Base-by-base conservation (phyloP, 1,140 invertebrate species). In the Geopemphigus sp. region DNA sequence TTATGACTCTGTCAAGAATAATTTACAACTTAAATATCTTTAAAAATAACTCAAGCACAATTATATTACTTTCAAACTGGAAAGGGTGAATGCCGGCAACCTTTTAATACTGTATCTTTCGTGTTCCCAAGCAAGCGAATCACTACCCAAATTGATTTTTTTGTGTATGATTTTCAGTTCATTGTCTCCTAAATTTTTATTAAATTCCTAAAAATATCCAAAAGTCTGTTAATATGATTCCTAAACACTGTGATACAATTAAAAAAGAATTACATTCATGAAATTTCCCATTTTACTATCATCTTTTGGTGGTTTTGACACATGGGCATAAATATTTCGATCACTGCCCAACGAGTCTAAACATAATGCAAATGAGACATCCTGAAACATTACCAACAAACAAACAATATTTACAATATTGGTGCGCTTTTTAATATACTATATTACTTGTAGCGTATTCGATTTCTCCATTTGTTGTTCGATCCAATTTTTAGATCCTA, bases 111-210 rank as follows among this genome's bases (percentile, higher is more conserved):
- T 97, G 85, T 94, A 99, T 83, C 96, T 88, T 85, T 99, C 97
- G 84, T 99, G 98, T 85, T 99, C 97, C 97, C 97, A 99, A 0
- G 95, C 93, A 47, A 98, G 85, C 78, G 91, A 88, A 80, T 96
- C 94, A 73, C 98, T 95, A 1, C 95, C 95, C n/a, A 98, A 86
- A 88, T 98, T 98, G 82, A 99, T 98, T 87, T 98, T 99, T 86
- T 98, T 98, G 84, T 98, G 96, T 17, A 96, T 88, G 70, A 95
- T 89, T 83, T 94, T 91, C 32, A 96, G 88, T 61, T 29, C 45
- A 72, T 81, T 81, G 45, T 78, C 74, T 78, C 57, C 56, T 63
- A 78, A 63, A 78, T 78, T 78, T 17, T 78, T 78, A 61, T 63
- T 78, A 45, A 78, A 57, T 50, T 78, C 74, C 74, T 78, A 61